Percentiles rank a stretch among this genome's conserved stretches.
Evolutionary conservation across 2,113 vertebrate genomes (phyloP).

Genomic region (Rhinoderma darwinii): DNA sequence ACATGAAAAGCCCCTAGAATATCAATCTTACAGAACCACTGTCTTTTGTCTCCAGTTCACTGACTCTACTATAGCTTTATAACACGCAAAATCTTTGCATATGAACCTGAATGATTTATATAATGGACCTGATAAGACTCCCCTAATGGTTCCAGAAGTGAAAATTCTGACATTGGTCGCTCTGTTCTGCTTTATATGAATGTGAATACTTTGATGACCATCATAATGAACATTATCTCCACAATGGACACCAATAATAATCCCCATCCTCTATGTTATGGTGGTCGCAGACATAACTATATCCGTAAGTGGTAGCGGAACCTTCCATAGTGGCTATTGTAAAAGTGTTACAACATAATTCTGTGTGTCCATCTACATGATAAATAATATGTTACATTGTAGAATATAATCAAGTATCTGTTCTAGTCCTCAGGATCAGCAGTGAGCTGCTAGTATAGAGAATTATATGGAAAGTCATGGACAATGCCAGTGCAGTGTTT

Average conservation of each 20-base stretch:
- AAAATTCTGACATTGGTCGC: background rate
- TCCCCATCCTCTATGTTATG: background rate
- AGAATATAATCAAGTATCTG: background rate
- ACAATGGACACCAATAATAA: background rate
- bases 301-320: background rate
- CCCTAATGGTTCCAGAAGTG: too few species aligned
- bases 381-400: background rate
- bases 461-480: background rate
- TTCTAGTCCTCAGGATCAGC: background rate
- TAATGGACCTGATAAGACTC: background rate
- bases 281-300: background rate
- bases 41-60: background rate
- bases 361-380: background rate
- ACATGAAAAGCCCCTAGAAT: background rate
- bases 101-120: background rate
- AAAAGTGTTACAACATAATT: background rate
- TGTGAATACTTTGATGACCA: background rate
- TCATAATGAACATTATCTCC: background rate
- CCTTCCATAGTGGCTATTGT: background rate
- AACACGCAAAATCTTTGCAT: background rate
- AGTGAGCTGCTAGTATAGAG: background rate
- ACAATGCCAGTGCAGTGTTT: background rate
- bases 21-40: background rate
- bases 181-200: background rate
- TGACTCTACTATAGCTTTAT: background rate